Conservation (phyloP, 2,797 vertebrate genomes). For the Toxotes lorentzi region DNA sequence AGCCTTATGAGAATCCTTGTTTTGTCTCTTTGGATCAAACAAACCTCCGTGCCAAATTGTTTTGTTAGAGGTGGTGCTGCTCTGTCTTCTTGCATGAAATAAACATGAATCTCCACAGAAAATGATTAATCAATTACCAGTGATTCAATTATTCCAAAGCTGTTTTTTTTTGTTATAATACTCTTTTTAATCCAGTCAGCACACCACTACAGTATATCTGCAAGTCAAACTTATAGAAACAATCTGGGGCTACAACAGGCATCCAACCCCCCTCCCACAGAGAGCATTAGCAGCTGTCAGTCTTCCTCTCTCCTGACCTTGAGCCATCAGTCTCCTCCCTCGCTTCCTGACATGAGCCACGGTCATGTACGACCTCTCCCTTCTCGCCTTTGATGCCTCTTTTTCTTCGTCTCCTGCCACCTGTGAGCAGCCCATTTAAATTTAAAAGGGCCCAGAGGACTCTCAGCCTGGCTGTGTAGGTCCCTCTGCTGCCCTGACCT, state of each 20-base stretch:
- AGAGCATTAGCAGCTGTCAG: constrained; percentile 26
- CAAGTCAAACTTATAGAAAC: neutral
- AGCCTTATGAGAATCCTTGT: too few species aligned
- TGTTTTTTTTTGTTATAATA: too few species aligned
- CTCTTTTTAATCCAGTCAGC: neutral
- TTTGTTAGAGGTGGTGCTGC: too few species aligned
- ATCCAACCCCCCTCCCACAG: neutral
- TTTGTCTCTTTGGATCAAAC: too few species aligned
- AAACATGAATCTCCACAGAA: too few species aligned
- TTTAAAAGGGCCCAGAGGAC: constrained; percentile 60
- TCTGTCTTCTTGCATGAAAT: too few species aligned
- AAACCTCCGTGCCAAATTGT: too few species aligned
- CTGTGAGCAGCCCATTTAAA: constrained; percentile 45
- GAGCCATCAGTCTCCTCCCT: constrained; percentile 33
- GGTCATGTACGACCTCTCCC: constrained; percentile 10
- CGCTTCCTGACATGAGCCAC: constrained; percentile 30
- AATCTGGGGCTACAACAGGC: neutral
- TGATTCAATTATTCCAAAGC: too few species aligned
- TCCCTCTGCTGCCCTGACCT: constrained; percentile 56
- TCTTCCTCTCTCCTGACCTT: constrained; percentile 27
- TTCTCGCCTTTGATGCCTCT: neutral
- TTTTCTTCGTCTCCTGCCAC: constrained; percentile 25
- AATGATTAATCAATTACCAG: too few species aligned
- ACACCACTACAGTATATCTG: neutral
- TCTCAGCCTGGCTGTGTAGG: constrained; percentile 14